Conservation (phyloP, 2,888 invertebrate species). For the Leptarthrus brevirostris region DNA sequence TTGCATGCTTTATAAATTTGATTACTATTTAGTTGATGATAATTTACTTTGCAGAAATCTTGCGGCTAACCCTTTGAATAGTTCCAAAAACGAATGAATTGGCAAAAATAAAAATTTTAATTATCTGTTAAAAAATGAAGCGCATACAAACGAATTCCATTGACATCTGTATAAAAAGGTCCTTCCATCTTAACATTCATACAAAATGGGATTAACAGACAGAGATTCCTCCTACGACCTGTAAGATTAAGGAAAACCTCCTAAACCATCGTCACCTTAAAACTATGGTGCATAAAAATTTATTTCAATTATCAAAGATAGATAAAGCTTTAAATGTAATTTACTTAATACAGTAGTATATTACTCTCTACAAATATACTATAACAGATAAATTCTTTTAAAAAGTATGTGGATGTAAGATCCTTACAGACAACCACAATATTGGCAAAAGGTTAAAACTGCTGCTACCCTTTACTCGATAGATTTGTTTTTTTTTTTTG, state of each 20-base stretch:
- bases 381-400: conserved; percentile 40
- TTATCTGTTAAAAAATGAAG: too few relatives aligned
- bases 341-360: conserved; percentile 15
- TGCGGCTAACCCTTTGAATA: too few relatives aligned
- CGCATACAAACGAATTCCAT: too few relatives aligned
- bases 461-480: conserved; percentile 17
- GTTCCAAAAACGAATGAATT: too few relatives aligned
- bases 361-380: conserved; percentile 42
- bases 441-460: conserved; percentile 28
- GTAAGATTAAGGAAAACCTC: background rate
- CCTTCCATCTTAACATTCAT: too few relatives aligned
- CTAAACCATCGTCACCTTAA: conserved; percentile 19
- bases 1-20: too few relatives aligned
- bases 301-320: conserved; percentile 34
- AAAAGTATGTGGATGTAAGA: conserved; percentile 14
- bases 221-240: too few relatives aligned
- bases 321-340: conserved; percentile 33
- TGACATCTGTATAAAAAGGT: too few relatives aligned
- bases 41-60: too few relatives aligned
- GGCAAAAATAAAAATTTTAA: too few relatives aligned
- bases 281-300: conserved; percentile 38
- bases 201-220: too few relatives aligned
- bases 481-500: background rate
- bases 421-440: conserved; percentile 7
- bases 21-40: too few relatives aligned